These are phyloP conservation scores for Drosophila percnosoma DNA, from an alignment of 2,888 invertebrate species.

Conservation along the genomic window DNA sequence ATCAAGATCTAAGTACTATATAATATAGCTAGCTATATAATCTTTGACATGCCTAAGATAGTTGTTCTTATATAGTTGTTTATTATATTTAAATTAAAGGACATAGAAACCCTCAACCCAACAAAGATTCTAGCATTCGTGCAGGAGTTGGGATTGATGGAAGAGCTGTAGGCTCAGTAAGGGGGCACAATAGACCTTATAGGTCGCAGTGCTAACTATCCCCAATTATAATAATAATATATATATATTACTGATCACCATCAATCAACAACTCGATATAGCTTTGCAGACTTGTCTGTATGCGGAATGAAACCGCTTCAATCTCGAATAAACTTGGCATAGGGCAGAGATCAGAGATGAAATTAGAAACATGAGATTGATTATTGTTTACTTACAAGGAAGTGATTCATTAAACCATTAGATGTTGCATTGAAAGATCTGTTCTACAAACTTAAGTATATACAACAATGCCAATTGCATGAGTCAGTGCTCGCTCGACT, in stretches of 20 bases:
- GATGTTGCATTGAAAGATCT: slow-evolving; percentile 4
- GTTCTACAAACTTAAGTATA: not conserved
- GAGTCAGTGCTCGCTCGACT: slow-evolving; percentile 13
- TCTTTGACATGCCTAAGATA: not conserved
- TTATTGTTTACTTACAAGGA: not conserved
- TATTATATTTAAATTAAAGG: not conserved
- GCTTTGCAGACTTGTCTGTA: not conserved
- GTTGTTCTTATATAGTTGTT: not conserved
- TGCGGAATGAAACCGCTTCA: not conserved
- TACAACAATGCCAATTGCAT: slow-evolving; percentile 3
- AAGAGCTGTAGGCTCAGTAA: too few species aligned
- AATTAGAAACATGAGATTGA: not conserved
- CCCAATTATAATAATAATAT: too few species aligned
- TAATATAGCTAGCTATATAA: not conserved
- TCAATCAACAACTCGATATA: not conserved
- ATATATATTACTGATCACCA: not conserved
- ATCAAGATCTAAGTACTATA: too few species aligned
- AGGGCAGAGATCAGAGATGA: not conserved
- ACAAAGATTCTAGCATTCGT: too few species aligned
- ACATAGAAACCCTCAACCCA: too few species aligned
- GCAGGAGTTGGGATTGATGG: too few species aligned
- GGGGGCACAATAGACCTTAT: too few species aligned
- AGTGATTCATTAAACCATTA: not conserved
- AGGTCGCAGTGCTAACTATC: too few species aligned
- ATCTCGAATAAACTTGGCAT: not conserved